These are phyloP conservation scores for Delichon dasypus DNA, from an alignment of 2,797 vertebrate genomes.

Conservation along the genomic window DNA sequence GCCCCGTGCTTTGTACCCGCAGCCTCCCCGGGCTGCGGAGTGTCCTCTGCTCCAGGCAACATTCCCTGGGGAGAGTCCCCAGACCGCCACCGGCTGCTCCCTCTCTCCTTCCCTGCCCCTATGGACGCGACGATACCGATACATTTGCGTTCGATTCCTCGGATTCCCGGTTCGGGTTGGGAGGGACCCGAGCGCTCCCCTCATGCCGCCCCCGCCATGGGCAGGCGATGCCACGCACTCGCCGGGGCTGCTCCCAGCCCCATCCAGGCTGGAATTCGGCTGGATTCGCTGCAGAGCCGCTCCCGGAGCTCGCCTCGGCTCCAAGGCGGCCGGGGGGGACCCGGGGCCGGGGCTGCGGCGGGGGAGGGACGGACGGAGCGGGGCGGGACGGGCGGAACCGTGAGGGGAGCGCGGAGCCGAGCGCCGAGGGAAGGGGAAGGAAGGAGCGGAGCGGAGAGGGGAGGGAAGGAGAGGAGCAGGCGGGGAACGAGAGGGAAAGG, in stretches of 20 bases:
- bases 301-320: neutral
- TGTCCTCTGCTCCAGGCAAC: neutral
- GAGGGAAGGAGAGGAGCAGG: neutral
- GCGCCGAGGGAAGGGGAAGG: neutral
- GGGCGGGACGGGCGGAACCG: neutral
- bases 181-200: neutral
- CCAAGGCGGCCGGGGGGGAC: neutral
- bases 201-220: neutral
- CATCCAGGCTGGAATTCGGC: neutral
- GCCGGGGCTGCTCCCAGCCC: neutral
- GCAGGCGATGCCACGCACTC: neutral
- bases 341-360: neutral
- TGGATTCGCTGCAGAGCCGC: neutral
- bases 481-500: neutral
- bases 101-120: neutral
- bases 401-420: neutral
- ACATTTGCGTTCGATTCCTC: neutral
- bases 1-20: neutral
- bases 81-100: accelerated
- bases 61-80: neutral
- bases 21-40: neutral
- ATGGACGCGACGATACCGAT: accelerated
- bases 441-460: neutral
- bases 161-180: neutral
- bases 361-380: neutral